A percentile compares a stretch with the other conserved stretches of the same genome.
Conservation (phyloP, 2,113 vertebrate species). For the Pyrgilauda ruficollis region DNA sequence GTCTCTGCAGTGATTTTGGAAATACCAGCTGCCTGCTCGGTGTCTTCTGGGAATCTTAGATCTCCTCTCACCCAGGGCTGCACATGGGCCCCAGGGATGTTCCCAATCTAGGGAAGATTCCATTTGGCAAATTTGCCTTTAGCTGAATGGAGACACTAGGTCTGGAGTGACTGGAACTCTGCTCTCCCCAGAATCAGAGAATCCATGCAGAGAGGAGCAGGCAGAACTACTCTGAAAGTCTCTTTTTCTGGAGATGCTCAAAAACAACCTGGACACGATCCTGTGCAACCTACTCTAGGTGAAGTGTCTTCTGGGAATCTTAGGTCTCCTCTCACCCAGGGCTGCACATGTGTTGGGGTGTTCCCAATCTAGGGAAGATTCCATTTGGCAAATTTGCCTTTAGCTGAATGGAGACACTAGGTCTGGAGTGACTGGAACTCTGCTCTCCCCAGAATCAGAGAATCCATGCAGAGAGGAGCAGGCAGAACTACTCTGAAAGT, state of each 20-base stretch:
- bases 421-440: not conserved
- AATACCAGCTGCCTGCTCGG: not conserved
- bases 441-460: not conserved
- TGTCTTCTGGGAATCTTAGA: fast-evolving
- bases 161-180: not conserved
- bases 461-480: fast-evolving
- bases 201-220: fast-evolving
- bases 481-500: not conserved
- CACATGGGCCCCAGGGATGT: not conserved
- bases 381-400: not conserved
- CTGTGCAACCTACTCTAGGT: not conserved
- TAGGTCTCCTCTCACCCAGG: not conserved
- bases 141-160: not conserved
- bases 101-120: not conserved
- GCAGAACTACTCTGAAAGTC: not conserved
- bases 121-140: not conserved
- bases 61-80: not conserved
- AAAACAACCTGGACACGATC: not conserved
- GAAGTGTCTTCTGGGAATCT: fast-evolving
- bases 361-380: not conserved
- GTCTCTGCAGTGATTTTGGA: not conserved
- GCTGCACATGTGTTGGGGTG: not conserved
- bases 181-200: not conserved
- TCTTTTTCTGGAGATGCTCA: not conserved
- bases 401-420: not conserved